Conservation (phyloP, 2,113 vertebrate species). For the Platichthys flesus region DNA sequence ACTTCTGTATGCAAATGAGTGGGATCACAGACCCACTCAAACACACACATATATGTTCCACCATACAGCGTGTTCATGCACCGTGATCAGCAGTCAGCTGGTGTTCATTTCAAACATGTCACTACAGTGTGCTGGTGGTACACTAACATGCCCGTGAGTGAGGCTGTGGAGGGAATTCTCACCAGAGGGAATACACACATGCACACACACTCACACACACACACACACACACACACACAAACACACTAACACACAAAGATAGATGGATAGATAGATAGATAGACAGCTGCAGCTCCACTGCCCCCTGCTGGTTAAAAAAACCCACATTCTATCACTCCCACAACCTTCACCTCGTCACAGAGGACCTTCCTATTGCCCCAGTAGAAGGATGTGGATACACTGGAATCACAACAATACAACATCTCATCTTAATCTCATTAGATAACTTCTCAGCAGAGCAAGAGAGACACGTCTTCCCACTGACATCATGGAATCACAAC, state of each 20-base stretch:
- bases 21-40: not conserved
- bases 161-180: no score
- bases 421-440: not conserved
- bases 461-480: not conserved
- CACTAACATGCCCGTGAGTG: constrained; percentile 52
- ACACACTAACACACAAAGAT: not conserved
- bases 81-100: constrained; percentile 36
- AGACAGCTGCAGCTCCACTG: constrained; percentile 59
- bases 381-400: not conserved
- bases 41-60: constrained; percentile 6
- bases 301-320: constrained; percentile 66
- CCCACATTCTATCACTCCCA: not conserved
- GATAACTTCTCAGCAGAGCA: not conserved
- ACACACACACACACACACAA: constrained; percentile 6
- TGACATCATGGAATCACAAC: constrained; percentile 58
- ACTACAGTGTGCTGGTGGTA: constrained; percentile 38
- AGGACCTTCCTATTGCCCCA: constrained; percentile 16
- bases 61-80: constrained; percentile 28
- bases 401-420: constrained; percentile 10
- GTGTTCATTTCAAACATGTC: constrained; percentile 66
- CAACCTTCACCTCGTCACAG: not conserved
- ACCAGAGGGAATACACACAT: no score
- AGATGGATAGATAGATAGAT: no score
- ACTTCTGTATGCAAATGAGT: constrained; percentile 38
- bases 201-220: not conserved